Percentiles rank a stretch among this genome's conserved stretches.
These are phyloP conservation scores for Cosmia trapezina DNA, from an alignment of 2,888 invertebrate species.

Conservation along the genomic window DNA sequence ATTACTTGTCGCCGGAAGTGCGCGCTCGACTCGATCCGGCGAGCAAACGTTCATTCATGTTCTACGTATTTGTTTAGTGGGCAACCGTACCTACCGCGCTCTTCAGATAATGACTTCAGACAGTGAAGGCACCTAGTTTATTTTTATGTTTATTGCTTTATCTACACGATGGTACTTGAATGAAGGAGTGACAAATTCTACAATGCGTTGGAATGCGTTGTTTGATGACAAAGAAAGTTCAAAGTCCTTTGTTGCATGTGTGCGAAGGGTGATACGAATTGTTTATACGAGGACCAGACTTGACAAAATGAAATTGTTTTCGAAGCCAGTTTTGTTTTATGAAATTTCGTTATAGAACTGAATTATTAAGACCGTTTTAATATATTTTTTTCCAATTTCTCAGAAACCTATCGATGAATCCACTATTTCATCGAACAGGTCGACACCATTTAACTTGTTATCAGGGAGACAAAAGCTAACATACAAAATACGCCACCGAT, in stretches of 20 bases:
- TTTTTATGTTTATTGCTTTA: constrained; percentile 67
- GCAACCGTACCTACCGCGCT: constrained; percentile 77
- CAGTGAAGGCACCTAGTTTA: constrained; percentile 65
- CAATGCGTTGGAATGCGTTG: constrained; percentile 60
- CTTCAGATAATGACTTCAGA: constrained; percentile 70
- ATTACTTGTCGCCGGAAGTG: constrained; percentile 86
- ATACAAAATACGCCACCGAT: constrained; percentile 54
- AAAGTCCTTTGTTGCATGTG: constrained; percentile 56
- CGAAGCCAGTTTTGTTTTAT: constrained; percentile 37
- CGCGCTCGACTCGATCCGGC: constrained; percentile 79
- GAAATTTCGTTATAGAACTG: constrained; percentile 10
- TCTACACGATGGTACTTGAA: constrained; percentile 62
- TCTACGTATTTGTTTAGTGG: constrained; percentile 85
- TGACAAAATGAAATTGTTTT: constrained; percentile 42
- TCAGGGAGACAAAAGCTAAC: constrained; percentile 38
- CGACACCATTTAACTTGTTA: constrained; percentile 25
- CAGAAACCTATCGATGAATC: not conserved
- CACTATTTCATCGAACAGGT: constrained; percentile 32
- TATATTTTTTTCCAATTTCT: not conserved
- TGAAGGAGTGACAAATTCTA: constrained; percentile 58
- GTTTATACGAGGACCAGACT: constrained; percentile 36
- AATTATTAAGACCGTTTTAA: constrained; percentile 1
- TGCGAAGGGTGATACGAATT: constrained; percentile 51
- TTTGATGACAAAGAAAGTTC: constrained; percentile 62
- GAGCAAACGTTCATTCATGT: constrained; percentile 86